Base-by-base conservation (phyloP, 2,113 vertebrate genomes). In the Hipposideros armiger region DNA sequence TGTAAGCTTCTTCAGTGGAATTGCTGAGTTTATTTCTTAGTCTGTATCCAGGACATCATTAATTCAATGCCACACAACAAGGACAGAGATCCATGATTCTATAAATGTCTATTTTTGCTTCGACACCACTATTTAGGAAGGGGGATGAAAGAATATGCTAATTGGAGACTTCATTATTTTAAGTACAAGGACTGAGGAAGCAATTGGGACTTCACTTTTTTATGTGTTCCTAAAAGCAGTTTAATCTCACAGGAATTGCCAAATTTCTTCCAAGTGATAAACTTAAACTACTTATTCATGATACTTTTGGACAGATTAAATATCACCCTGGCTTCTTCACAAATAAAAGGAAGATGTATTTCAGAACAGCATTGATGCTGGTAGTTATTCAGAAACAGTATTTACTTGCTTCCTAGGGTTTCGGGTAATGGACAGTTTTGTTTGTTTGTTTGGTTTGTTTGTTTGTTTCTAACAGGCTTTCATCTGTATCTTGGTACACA, bases 151-250 rank as follows among this genome's bases (percentile, higher is more conserved):
- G 94, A 74, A 90, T 90, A 96, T 96, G 91, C 88, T 97, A 97
- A 98, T 96, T 93, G 89, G 77, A 92, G 30, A 60, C 85, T 96
- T 95, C 73, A 95, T 96, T 98, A 96, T 96, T 98, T 95, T 97
- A 91, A 94, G 85, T 82, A 91, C 80, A 93, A 92, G 81, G 42
- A 92, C 93, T 86, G 77, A 94, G 88, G 89, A 94, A 96, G 95
- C 91, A 96, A 83, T 67, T 50, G 88, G 96, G 93, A 95, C 72
- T 93, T 97, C 40, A 73, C 82, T 85, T 73, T 97, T 92, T 86
- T 92, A 83, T 95, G 77, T 95, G 72, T 82, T 70, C 77, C 86
- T 88, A 90, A 94, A 95, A 73, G 64, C 54, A 91, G 47, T 92
- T 96, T 58, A 94, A 95, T 91, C 56, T 78, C 67, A 22, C 54